Evolutionary conservation across 53 echinoderm and acorn worm genomes (phyloP), one percentile per base, ranked within the genome.

Genomic region (Mesocentrotus franciscanus): DNA sequence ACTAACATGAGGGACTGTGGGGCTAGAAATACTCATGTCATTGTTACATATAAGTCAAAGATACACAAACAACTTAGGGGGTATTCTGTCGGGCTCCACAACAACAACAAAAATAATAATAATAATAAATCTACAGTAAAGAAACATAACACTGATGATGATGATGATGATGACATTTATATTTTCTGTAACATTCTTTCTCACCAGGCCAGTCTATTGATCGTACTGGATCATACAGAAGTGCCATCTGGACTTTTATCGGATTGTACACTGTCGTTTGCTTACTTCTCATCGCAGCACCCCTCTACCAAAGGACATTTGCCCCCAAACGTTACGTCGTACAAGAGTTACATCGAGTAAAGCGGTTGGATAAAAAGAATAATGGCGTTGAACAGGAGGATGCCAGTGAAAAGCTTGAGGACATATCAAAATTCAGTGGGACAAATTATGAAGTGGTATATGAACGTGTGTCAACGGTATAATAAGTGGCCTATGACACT

Each of bases 171-270:
- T 39, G 49, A 5, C 49, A 49, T 64, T 13, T 18, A 64, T 18
- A 20, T 64, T 64, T 64, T 75, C 75, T 20, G 22, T 87, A 1
- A 13, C 13, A n/a, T 58, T 85, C 13, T 58, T 58, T 56, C 18
- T 13, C n/a, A n/a, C 26, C n/a, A 87, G 87, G 87, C 17, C 87
- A 87, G 58, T 87, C 87, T n/a, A 58, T 87, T 58, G 87, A 87
- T 58, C 87, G 87, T 57, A 87, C 87, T 12, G 87, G 87, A 57
- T 87, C 87, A 7, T 87, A 87, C 18, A 14, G 58, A 57, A 87
- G n/a, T 56, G 87, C 87, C 8, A 87, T 87, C 58, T 58, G 10
- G 56, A 35, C 58, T 10, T 87, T 29, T 27, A 87, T 58, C 8
- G 87, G 87, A 4, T 1, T 87, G n/a, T 87, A 87, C 29, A 57